Percentiles rank a stretch among this genome's conserved stretches.
These are phyloP conservation scores for Cephus spinipes DNA, from an alignment of 2,888 invertebrate species.

Conservation along the genomic window DNA sequence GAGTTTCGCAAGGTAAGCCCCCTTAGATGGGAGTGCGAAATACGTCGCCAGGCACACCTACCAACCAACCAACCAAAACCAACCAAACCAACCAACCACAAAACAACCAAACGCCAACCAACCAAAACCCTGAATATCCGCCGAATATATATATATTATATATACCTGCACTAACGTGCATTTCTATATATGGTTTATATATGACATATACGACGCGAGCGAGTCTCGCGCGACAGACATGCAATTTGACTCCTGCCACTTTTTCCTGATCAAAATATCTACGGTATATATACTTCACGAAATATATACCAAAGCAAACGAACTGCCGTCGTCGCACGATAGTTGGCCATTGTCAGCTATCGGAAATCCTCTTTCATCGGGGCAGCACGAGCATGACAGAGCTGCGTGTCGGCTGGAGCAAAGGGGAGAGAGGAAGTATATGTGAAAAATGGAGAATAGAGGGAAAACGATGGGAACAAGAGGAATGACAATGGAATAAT, in stretches of 20 bases:
- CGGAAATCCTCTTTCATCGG: not conserved
- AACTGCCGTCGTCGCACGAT: not conserved
- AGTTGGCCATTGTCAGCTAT: not conserved
- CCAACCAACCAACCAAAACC: slow-evolving; percentile 28
- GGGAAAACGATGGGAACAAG: not conserved
- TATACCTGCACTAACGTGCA: not conserved
- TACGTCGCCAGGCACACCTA: slow-evolving; percentile 35
- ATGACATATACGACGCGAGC: not conserved
- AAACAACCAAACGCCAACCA: slow-evolving; percentile 22
- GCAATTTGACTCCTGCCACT: not conserved
- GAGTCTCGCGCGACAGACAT: not conserved
- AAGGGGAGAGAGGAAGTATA: not conserved
- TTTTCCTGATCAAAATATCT: slow-evolving; percentile 4
- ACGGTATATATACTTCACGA: not conserved
- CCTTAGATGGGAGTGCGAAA: slow-evolving; percentile 48
- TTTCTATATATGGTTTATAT: not conserved
- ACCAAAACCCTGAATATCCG: slow-evolving; percentile 19
- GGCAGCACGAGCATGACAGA: not conserved
- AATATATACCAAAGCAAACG: not conserved
- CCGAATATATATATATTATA: slow-evolving; percentile 2
- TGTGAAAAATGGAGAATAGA: not conserved
- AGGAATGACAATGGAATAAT: not conserved
- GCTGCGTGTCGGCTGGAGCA: not conserved
- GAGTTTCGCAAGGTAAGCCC: slow-evolving; percentile 98
- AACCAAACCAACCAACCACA: slow-evolving; percentile 21